A percentile compares a stretch with the other conserved stretches of the same genome.
These are phyloP conservation scores for Epinephelus coioides DNA, from an alignment of 2,797 vertebrate species.

Conservation along the genomic window DNA sequence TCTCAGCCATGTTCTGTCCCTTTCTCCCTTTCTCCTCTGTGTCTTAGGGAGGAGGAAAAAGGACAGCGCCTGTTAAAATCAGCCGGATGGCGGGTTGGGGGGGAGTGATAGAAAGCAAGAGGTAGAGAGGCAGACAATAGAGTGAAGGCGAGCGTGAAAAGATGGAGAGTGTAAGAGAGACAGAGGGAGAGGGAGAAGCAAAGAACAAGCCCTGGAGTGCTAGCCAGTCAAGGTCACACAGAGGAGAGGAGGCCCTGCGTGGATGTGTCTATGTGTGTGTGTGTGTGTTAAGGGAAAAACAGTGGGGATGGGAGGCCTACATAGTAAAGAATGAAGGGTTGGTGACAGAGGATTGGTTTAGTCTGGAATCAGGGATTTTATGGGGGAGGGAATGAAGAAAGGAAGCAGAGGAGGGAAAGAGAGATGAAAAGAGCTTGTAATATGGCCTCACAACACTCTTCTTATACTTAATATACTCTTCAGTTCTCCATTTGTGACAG, in stretches of 20 bases:
- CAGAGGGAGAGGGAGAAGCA: constrained; percentile 66
- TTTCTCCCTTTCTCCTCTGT: constrained; percentile 68
- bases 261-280: constrained; percentile 43
- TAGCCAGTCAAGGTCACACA: constrained; percentile 85
- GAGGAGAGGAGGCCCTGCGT: constrained; percentile 79
- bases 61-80: constrained; percentile 56
- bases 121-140: constrained; percentile 64
- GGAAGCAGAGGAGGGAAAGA: constrained; percentile 24
- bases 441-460: constrained; percentile 46
- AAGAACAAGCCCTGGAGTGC: constrained; percentile 81
- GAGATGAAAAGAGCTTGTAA: constrained; percentile 61
- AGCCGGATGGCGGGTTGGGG: constrained; percentile 31
- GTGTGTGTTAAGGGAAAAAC: constrained; percentile 43
- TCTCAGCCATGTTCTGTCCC: constrained; percentile 72
- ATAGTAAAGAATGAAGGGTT: constrained; percentile 64
- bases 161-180: constrained; percentile 70
- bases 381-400: constrained; percentile 50
- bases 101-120: constrained; percentile 68
- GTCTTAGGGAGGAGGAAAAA: constrained; percentile 44
- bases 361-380: constrained; percentile 53
- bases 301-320: constrained; percentile 59
- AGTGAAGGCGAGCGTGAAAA: constrained; percentile 66
- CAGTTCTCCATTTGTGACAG: constrained; percentile 23
- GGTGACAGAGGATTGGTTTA: constrained; percentile 71
- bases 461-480: constrained; percentile 33